phyloP scores from a whole-genome alignment of 2,888 invertebrate species.

The Nysson spinosus region DNA sequence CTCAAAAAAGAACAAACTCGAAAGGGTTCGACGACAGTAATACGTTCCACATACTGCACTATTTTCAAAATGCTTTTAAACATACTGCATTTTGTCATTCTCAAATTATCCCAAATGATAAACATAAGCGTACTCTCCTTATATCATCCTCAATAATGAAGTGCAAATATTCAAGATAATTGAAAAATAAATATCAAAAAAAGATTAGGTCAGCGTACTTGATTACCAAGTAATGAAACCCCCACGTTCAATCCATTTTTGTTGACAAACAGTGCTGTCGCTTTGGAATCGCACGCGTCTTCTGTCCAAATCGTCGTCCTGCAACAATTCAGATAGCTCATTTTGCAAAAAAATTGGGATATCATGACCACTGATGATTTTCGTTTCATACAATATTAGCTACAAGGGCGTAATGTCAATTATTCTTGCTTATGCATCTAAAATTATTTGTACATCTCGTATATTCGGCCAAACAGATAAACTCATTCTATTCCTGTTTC shows the following conservation, averaged over 20 bases:
- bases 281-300: conserved; percentile 40
- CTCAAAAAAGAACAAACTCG: conserved; percentile 9
- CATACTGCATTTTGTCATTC: background rate
- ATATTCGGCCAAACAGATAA: no score
- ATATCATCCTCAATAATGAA: conserved; percentile 7
- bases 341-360: conserved; percentile 38
- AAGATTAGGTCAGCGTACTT: background rate
- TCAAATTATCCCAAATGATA: background rate
- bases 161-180: conserved; percentile 2
- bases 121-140: background rate
- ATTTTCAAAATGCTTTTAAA: conserved; percentile 4
- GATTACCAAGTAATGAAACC: conserved; percentile 32
- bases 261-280: conserved; percentile 23
- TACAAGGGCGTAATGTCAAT: background rate
- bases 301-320: conserved; percentile 50
- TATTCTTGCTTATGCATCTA: background rate
- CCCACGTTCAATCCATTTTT: conserved; percentile 33
- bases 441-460: no score
- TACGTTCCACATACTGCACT: conserved; percentile 37
- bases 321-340: conserved; percentile 52
- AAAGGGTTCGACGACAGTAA: conserved; percentile 32
- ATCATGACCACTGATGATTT: background rate
- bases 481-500: no score
- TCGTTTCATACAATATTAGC: conserved; percentile 6
- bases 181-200: background rate